Evolutionary conservation across 2,797 vertebrate genomes (phyloP).

Genomic region (Bovichtus variegatus): DNA sequence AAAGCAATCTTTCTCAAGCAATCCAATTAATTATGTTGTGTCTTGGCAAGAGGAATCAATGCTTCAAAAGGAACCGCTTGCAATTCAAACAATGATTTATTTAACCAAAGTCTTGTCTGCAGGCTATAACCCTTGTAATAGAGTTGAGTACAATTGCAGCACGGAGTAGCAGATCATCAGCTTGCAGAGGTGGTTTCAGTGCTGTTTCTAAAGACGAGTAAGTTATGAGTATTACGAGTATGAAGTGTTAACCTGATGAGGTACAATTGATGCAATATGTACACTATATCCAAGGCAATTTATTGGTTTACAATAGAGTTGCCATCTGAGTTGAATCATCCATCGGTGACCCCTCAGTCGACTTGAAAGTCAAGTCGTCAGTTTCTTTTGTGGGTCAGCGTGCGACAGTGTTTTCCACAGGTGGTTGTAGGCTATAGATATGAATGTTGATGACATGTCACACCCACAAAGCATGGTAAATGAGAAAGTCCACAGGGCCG

Average conservation of each 20-base stretch:
- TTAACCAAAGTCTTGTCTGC: slow-evolving; percentile 44
- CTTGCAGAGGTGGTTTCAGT: slow-evolving; percentile 8
- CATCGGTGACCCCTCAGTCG: too few relatives aligned
- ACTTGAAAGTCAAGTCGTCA: too few relatives aligned
- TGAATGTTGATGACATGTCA: too few relatives aligned
- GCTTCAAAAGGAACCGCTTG: slow-evolving; percentile 30
- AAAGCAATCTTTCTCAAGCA: slow-evolving; percentile 36
- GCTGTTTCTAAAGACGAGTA: neutral
- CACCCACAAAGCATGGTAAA: too few relatives aligned
- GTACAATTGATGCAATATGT: neutral
- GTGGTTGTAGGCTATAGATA: too few relatives aligned
- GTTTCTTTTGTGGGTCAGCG: too few relatives aligned
- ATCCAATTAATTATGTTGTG: slow-evolving; percentile 43
- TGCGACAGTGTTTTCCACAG: too few relatives aligned
- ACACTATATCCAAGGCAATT: neutral
- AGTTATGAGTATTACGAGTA: neutral
- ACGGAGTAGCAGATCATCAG: neutral
- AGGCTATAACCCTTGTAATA: slow-evolving; percentile 33
- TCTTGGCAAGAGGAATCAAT: slow-evolving; percentile 47
- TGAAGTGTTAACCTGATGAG: neutral
- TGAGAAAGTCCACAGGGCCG: too few relatives aligned
- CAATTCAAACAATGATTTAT: slow-evolving; percentile 54
- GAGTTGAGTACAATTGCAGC: slow-evolving; percentile 6
- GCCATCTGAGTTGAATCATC: too few relatives aligned
- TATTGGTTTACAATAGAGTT: neutral